Percentiles rank a stretch among this genome's conserved stretches.
These are phyloP conservation scores for Calidris pugnax DNA, from an alignment of 2,113 vertebrate species.

Conservation along the genomic window DNA sequence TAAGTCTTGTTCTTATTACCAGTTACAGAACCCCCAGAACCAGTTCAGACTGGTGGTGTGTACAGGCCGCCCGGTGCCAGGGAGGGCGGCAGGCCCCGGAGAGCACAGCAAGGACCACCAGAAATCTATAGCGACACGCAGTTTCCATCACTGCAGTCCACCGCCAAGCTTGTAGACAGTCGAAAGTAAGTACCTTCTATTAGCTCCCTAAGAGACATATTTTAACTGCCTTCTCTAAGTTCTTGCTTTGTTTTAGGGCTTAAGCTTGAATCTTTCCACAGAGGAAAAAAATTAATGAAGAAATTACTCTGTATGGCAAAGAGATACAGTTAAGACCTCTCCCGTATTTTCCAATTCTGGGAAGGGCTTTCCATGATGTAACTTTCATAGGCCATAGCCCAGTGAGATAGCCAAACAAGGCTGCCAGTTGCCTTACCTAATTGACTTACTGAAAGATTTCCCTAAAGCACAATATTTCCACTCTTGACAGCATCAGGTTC, in stretches of 20 bases:
- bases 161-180: constrained; percentile 94
- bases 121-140: constrained; percentile 94
- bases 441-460: background rate
- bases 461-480: background rate
- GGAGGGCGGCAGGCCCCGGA: constrained; percentile 76
- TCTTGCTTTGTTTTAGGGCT: background rate
- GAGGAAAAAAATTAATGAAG: background rate
- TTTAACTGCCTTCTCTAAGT: background rate
- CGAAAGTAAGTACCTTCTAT: constrained; percentile 84
- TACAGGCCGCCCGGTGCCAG: constrained; percentile 95
- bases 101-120: constrained; percentile 87
- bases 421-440: background rate
- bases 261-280: background rate
- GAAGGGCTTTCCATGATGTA: background rate
- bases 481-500: background rate
- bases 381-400: background rate
- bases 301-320: background rate
- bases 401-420: background rate
- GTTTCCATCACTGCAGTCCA: constrained; percentile 92
- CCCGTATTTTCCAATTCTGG: background rate
- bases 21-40: constrained; percentile 84
- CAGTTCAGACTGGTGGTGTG: constrained; percentile 85
- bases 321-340: too few species aligned
- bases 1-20: background rate
- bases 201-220: rapidly evolving